Evolutionary conservation across 2,888 invertebrate species (phyloP).

Genomic region (Catocala sponsa): DNA sequence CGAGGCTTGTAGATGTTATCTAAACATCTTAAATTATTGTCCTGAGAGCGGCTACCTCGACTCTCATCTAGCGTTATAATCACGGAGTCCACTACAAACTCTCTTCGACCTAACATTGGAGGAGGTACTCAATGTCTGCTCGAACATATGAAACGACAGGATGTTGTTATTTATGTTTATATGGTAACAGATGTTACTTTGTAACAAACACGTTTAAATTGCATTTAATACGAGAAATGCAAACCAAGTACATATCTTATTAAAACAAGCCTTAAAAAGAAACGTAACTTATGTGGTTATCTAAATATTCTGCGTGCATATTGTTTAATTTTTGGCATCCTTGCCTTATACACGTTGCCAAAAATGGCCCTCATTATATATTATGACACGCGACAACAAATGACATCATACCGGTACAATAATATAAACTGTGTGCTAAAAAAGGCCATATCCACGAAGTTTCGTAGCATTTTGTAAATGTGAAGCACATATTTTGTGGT

Average conservation of each 20-base stretch:
- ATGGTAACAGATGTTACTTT: neutral
- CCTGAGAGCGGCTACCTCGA: conserved; percentile 74
- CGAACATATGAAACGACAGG: conserved; percentile 30
- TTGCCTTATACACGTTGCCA: conserved; percentile 22
- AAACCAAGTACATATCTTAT: neutral
- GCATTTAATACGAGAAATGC: no score
- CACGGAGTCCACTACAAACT: conserved; percentile 61
- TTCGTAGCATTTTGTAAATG: conserved; percentile 70
- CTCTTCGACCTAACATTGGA: conserved; percentile 61
- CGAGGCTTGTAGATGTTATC: conserved; percentile 84
- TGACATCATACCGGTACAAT: conserved; percentile 41
- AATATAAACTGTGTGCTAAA: conserved; percentile 25
- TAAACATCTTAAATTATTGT: conserved; percentile 87
- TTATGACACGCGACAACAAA: conserved; percentile 22
- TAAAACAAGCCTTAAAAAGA: neutral
- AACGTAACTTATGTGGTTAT: neutral
- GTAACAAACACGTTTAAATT: neutral
- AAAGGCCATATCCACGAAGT: conserved; percentile 68
- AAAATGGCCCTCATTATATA: conserved; percentile 38
- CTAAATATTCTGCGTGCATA: neutral
- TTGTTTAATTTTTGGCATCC: conserved; percentile 16
- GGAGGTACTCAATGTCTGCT: conserved; percentile 57
- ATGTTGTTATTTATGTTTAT: conserved; percentile 3
- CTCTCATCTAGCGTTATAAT: conserved; percentile 76
- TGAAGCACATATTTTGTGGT: conserved; percentile 71